Percentiles rank a stretch among this genome's conserved stretches.
Evolutionary conservation across 1,140 invertebrate species (phyloP).

Genomic region (Globodera rostochiensis): DNA sequence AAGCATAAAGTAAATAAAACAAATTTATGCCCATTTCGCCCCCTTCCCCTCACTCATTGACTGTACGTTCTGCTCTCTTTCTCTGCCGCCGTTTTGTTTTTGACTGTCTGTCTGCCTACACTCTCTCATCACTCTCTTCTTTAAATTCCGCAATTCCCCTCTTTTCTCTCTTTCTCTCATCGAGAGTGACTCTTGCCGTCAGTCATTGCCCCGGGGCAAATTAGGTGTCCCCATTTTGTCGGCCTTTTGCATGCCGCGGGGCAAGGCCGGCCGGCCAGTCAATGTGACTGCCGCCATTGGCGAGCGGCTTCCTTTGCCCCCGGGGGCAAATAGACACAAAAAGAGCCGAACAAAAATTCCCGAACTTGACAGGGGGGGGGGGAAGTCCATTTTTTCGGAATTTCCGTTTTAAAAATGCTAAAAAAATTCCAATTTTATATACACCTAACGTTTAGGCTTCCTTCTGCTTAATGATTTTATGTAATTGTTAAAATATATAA

Average conservation of each 20-base stretch:
- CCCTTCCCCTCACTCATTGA: neutral
- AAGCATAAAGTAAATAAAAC: neutral
- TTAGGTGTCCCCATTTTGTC: conserved; percentile 1
- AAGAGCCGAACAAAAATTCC: neutral
- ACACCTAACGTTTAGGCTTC: too few relatives aligned
- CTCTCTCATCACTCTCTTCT: neutral
- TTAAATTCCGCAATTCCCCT: neutral
- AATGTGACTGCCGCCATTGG: neutral
- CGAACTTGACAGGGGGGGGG: neutral
- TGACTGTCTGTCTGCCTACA: neutral
- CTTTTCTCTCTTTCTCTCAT: neutral
- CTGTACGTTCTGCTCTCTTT: neutral
- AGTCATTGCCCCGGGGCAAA: neutral
- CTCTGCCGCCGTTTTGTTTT: neutral
- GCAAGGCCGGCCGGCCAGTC: neutral
- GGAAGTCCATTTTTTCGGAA: too few relatives aligned
- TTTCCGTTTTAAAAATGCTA: too few relatives aligned
- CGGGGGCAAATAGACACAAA: neutral
- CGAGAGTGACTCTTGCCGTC: neutral
- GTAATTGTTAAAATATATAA: too few relatives aligned
- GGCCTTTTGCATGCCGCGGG: neutral
- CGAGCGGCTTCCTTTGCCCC: neutral
- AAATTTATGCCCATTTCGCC: neutral
- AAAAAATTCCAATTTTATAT: too few relatives aligned
- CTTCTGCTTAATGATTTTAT: too few relatives aligned